Evolutionary conservation across 30 jellyfish, hydroid and myxozoan species (phyloP).

Genomic region (Nemopilema nomurai): DNA sequence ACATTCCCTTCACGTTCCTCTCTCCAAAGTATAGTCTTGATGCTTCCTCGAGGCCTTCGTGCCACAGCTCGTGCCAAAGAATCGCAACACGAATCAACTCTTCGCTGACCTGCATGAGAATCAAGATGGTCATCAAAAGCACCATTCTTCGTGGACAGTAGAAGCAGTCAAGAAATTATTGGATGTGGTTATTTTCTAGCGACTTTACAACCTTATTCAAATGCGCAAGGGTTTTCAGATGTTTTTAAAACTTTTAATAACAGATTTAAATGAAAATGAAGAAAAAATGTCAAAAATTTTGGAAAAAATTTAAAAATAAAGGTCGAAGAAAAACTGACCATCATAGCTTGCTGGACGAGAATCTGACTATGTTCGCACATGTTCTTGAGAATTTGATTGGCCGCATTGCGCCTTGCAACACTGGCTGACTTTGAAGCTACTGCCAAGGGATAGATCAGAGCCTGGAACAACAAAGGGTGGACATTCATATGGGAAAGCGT

Average conservation of each 20-base stretch:
- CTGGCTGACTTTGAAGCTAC: slow-evolving; percentile 95
- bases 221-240: too few relatives aligned
- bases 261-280: background rate
- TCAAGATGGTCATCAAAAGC: too few relatives aligned
- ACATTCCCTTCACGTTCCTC: slow-evolving; percentile 90
- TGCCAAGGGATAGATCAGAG: slow-evolving; percentile 96
- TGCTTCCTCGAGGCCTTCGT: slow-evolving; percentile 95
- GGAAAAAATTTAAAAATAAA: too few relatives aligned
- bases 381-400: slow-evolving; percentile 82
- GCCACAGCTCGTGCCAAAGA: slow-evolving; percentile 97
- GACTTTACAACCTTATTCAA: too few relatives aligned
- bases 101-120: slow-evolving; percentile 93
- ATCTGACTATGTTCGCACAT: slow-evolving; percentile 93
- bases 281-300: background rate
- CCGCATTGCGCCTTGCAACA: slow-evolving; percentile 89
- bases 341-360: slow-evolving; percentile 97
- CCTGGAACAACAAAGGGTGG: slow-evolving; percentile 45
- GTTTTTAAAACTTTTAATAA: background rate
- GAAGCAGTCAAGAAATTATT: too few relatives aligned
- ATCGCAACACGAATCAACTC: slow-evolving; percentile 97
- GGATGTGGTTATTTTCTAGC: too few relatives aligned
- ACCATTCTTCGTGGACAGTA: too few relatives aligned
- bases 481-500: background rate
- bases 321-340: slow-evolving; percentile 52
- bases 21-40: slow-evolving; percentile 92